These are phyloP conservation scores for Exocentrus adspersus DNA, from an alignment of 2,888 invertebrate species.

Conservation along the genomic window DNA sequence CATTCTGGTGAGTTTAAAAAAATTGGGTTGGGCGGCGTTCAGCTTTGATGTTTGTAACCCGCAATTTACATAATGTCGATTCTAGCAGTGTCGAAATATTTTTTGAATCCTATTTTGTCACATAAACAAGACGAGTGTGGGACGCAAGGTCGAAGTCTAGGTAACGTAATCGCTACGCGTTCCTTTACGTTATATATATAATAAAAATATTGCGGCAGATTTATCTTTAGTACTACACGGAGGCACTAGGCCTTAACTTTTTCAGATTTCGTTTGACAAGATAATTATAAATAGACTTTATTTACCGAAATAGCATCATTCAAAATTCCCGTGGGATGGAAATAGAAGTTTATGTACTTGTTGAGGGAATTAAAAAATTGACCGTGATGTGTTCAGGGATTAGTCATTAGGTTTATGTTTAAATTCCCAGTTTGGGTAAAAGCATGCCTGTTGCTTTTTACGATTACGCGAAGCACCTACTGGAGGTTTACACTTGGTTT, in stretches of 20 bases:
- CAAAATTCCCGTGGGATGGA: conserved; percentile 25
- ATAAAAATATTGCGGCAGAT: conserved; percentile 4
- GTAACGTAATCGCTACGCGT: conserved; percentile 16
- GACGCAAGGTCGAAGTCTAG: conserved; percentile 19
- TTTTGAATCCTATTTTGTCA: conserved; percentile 14
- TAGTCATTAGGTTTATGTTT: no score
- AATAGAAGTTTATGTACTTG: conserved; percentile 20
- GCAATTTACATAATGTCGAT: no score
- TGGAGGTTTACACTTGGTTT: no score
- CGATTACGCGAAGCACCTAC: no score
- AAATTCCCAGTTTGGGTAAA: no score
- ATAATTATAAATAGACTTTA: conserved; percentile 29
- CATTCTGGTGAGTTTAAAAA: no score
- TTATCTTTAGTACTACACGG: conserved; percentile 13
- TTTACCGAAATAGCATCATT: conserved; percentile 34
- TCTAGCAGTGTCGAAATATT: no score
- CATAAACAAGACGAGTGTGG: conserved; percentile 15
- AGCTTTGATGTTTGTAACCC: no score
- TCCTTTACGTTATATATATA: conserved; percentile 17
- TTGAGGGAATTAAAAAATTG: not conserved
- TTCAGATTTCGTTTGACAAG: conserved; percentile 19
- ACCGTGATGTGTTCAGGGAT: not conserved
- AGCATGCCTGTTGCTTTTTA: no score
- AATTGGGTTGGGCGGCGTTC: no score
- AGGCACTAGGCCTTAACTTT: conserved; percentile 5